Conservation (phyloP, 2,888 invertebrate genomes). For the Chironomus riparius region DNA sequence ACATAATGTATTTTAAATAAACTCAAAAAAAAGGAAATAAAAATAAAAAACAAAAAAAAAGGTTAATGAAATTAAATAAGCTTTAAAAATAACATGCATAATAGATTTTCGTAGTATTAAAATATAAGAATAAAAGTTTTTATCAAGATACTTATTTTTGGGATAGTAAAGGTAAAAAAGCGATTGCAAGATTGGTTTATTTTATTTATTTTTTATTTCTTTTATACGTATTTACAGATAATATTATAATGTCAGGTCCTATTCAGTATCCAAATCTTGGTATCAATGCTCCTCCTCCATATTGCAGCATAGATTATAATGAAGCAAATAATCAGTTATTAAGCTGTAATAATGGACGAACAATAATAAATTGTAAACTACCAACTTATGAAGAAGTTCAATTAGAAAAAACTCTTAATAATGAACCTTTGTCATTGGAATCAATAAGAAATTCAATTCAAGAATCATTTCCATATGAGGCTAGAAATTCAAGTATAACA, state of each 20-base stretch:
- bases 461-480: slow-evolving; percentile 32
- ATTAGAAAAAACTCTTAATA: slow-evolving; percentile 72
- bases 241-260: slow-evolving; percentile 38
- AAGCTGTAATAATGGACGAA: background rate
- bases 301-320: slow-evolving; percentile 45
- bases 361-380: slow-evolving; percentile 47
- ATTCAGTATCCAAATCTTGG: slow-evolving; percentile 76
- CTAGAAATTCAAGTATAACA: slow-evolving; percentile 46
- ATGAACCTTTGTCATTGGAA: slow-evolving; percentile 45
- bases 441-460: slow-evolving; percentile 34
- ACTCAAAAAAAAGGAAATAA: too few species aligned
- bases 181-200: too few species aligned
- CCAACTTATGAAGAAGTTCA: slow-evolving; percentile 91
- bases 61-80: too few species aligned
- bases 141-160: too few species aligned
- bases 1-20: too few species aligned
- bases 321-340: background rate
- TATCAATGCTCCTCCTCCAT: slow-evolving; percentile 80
- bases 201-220: too few species aligned
- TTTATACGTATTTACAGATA: too few species aligned
- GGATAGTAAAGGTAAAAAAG: too few species aligned
- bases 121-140: too few species aligned
- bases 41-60: too few species aligned
- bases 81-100: too few species aligned
- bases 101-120: too few species aligned